Evolutionary conservation across 2,797 vertebrate species (phyloP).

Genomic region (Sparus aurata): DNA sequence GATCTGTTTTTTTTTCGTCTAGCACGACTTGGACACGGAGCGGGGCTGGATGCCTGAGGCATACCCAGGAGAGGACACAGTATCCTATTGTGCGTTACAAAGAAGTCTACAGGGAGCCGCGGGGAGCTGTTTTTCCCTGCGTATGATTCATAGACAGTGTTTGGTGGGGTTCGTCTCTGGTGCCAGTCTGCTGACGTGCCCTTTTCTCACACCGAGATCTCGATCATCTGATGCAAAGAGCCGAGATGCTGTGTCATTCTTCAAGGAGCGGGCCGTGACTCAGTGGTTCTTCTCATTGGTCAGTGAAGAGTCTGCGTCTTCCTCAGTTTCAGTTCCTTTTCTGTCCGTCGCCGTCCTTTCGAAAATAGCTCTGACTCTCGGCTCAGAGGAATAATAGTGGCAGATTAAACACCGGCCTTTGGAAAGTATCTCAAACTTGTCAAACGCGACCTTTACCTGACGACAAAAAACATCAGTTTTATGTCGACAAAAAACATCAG

Average conservation of each 20-base stretch:
- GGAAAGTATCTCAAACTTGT: neutral
- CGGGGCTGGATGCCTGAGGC: conserved; percentile 41
- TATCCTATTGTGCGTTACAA: conserved; percentile 60
- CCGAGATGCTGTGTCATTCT: conserved; percentile 82
- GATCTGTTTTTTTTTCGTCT: conserved; percentile 27
- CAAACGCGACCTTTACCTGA: too few relatives aligned
- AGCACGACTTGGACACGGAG: conserved; percentile 28
- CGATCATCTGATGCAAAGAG: conserved; percentile 41
- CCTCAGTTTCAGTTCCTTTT: neutral
- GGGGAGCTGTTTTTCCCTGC: conserved; percentile 52
- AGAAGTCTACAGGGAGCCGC: conserved; percentile 44
- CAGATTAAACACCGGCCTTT: neutral
- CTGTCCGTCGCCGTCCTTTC: neutral
- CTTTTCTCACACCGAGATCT: conserved; percentile 22
- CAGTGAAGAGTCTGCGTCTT: conserved; percentile 43
- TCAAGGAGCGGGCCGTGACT: conserved; percentile 82
- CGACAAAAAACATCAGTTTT: neutral
- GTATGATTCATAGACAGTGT: conserved; percentile 55
- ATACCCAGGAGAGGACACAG: conserved; percentile 61
- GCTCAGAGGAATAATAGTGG: neutral
- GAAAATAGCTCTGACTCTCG: neutral
- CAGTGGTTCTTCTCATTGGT: conserved; percentile 75
- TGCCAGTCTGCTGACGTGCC: conserved; percentile 43
- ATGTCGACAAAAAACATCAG: too few relatives aligned
- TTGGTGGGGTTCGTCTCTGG: conserved; percentile 45